Conservation (phyloP, 2,888 invertebrate species). For the Mythimna pallens region DNA sequence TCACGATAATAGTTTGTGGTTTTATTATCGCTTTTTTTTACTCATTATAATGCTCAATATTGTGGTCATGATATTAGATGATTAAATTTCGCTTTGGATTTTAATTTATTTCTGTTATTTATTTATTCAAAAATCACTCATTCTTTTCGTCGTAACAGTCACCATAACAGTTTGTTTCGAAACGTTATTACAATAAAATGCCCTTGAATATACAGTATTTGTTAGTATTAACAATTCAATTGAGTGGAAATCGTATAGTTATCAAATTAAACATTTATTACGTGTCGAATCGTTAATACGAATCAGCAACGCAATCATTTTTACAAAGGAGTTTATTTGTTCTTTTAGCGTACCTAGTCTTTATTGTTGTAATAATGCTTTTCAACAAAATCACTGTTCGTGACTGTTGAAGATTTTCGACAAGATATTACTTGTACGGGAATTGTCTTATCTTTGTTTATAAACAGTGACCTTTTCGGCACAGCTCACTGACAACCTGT, state of each 20-base stretch:
- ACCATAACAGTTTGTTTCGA: slow-evolving; percentile 54
- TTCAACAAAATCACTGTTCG: slow-evolving; percentile 53
- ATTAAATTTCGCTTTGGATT: slow-evolving; percentile 79
- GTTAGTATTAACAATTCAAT: slow-evolving; percentile 47
- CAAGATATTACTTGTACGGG: slow-evolving; percentile 50
- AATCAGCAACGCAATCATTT: slow-evolving; percentile 29
- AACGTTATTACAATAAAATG: slow-evolving; percentile 60
- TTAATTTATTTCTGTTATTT: slow-evolving; percentile 84
- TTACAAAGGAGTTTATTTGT: slow-evolving; percentile 22
- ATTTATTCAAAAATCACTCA: slow-evolving; percentile 66
- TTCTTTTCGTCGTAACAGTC: slow-evolving; percentile 47
- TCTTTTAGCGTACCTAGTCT: slow-evolving; percentile 3
- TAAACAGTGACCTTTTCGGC: slow-evolving; percentile 44
- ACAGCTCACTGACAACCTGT: slow-evolving; percentile 36
- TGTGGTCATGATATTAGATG: slow-evolving; percentile 88
- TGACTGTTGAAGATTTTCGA: slow-evolving; percentile 58
- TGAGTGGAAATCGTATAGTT: slow-evolving; percentile 38
- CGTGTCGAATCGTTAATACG: slow-evolving; percentile 56
- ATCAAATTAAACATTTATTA: slow-evolving; percentile 43
- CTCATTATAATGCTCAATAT: slow-evolving; percentile 90
- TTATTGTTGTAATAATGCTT: slow-evolving; percentile 59
- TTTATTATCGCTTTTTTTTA: slow-evolving; percentile 82
- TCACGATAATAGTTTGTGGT: slow-evolving; percentile 78
- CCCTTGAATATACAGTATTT: slow-evolving; percentile 49
- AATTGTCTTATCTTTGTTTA: slow-evolving; percentile 52